These are phyloP conservation scores for Haliaeetus leucogaster DNA, from an alignment of 2,113 vertebrate species.

Conservation along the genomic window DNA sequence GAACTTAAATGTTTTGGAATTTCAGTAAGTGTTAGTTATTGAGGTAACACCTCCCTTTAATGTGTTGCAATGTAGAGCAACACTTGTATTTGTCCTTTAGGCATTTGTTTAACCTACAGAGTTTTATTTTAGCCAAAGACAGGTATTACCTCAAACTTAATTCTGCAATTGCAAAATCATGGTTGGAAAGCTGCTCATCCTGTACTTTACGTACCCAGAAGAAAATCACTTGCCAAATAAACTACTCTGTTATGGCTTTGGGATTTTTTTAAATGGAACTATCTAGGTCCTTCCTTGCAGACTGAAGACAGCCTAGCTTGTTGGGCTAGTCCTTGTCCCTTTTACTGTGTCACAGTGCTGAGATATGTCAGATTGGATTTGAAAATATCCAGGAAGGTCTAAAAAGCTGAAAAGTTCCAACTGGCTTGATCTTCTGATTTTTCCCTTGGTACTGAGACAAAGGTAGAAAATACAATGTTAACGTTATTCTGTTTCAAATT, in stretches of 20 bases:
- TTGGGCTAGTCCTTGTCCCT: not conserved
- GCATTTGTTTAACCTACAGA: not conserved
- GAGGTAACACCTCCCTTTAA: not conserved
- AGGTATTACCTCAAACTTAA: not conserved
- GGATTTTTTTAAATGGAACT: not conserved
- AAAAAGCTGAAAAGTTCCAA: not conserved
- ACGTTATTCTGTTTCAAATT: not conserved
- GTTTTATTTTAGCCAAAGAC: not conserved
- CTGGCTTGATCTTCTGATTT: not conserved
- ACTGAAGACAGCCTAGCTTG: not conserved
- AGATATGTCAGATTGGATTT: not conserved
- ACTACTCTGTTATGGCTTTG: not conserved
- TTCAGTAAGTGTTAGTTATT: not conserved
- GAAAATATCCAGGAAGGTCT: not conserved
- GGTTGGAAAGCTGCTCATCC: not conserved
- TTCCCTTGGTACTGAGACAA: not conserved
- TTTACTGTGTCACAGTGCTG: not conserved
- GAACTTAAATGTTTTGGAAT: not conserved
- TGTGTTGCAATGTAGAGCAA: not conserved
- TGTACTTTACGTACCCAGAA: not conserved
- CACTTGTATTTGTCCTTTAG: not conserved
- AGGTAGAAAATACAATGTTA: not conserved
- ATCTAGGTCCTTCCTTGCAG: not conserved
- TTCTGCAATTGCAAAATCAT: not conserved
- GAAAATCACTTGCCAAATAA: not conserved